Conservation (phyloP, 1,140 invertebrate species). For the Brachionus manjavacas region DNA sequence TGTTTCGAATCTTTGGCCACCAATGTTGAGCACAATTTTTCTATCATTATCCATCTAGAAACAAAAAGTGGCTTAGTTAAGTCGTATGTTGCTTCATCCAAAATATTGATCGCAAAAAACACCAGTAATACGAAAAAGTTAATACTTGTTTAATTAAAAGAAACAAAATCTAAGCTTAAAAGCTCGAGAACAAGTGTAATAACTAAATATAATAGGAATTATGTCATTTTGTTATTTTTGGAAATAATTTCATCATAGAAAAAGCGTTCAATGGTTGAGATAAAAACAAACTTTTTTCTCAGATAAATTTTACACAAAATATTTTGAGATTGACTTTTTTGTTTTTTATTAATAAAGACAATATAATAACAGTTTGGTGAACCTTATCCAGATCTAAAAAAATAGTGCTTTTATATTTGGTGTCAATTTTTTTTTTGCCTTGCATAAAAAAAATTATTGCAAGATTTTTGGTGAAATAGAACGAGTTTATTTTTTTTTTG, state of each 20-base stretch:
- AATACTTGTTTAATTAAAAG: neutral
- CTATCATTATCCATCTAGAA: constrained; percentile 23
- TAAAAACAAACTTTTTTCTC: neutral
- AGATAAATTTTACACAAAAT: too few species aligned
- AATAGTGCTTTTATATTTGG: too few species aligned
- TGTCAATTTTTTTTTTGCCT: too few species aligned
- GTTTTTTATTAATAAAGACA: too few species aligned
- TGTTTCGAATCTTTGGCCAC: constrained; percentile 46
- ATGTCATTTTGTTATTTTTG: neutral
- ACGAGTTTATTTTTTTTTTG: too few species aligned
- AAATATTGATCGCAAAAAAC: neutral
- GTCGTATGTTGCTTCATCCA: neutral
- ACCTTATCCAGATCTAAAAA: too few species aligned
- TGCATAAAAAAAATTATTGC: too few species aligned
- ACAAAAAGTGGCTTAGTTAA: neutral
- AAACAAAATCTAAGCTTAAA: neutral
- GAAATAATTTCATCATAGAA: neutral
- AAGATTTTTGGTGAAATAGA: too few species aligned
- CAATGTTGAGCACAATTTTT: constrained; percentile 45
- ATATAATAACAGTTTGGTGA: too few species aligned
- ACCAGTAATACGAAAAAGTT: neutral
- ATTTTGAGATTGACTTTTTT: neutral
- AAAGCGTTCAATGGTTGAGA: neutral
- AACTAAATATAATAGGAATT: neutral
- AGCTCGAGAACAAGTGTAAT: neutral